Base-by-base conservation (phyloP, 1,140 invertebrate species). In the Pogonomyrmex californicus region DNA sequence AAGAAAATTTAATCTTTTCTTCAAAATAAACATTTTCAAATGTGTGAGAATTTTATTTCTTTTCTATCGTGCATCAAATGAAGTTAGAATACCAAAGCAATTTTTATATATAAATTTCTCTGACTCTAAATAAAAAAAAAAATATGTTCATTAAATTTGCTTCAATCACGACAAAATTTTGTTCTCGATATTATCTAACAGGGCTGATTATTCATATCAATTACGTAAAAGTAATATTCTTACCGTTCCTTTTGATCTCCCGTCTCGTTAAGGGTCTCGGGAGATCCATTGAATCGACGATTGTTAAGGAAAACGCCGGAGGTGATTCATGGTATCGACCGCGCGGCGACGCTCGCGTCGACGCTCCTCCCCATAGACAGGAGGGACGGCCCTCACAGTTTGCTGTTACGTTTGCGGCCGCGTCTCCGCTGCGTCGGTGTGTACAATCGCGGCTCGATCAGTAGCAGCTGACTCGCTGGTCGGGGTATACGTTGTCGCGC, bases 381-480 rank as follows among this genome's bases (percentile, higher is more conserved):
- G 41, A 47, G 54, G 66, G 85, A 54, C 73, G 73, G 14, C 33
- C 79, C 77, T 63, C 65, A 71, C 36, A 73, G 75, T 77, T 17
- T 77, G 23, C 79, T 65, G 77, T 63, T 33, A 30, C 60, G 88
- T 60, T 44, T 78, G 56, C 49, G 75, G 66, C 41, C 1, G 54
- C 68, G 76, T 36, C 65, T 10, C 41, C 44, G 65, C 33, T 5
- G 73, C 88, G 77, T 78, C 33, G 33, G 44, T 58, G 30, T 49
- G 44, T 54, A 54, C 41, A 49, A 68, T 49, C 65, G 49, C 30
- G 88, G 60, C 73, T 54, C 51, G 78, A 86, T 81, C 91, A 90
- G 87, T 92, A 86, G 90, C 91, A 92, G 91, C 91, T 90, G 91
- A 92, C 91, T 91, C 87, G 90, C 87, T 86, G 87, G 87, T 86